Base-by-base conservation (phyloP, 2,113 vertebrate species). In the Carassius gibelio region DNA sequence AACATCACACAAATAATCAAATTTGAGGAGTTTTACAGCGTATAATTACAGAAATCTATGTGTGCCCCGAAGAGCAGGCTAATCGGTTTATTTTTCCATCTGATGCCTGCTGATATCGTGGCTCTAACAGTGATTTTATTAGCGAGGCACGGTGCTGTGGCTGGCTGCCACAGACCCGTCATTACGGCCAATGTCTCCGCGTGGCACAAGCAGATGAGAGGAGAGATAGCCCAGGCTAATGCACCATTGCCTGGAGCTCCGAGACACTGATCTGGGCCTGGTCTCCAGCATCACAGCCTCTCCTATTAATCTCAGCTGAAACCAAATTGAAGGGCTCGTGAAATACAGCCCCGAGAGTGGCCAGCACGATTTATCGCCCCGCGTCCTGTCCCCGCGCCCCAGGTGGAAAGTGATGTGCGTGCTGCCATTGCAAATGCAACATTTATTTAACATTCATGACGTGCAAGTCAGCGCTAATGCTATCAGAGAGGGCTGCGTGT, bases 101-200 rank as follows among this genome's bases (percentile, higher is more conserved):
- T 96, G 97, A 98, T 97, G 96, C 93, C 95, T 89, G 71, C 95
- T 95, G 97, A 97, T 97, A 97, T 96, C 90, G 92, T 94, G 93
- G 95, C 94, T 93, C 95, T 93, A 95, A 94, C 93, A 94, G 94
- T 96, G 97, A 98, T 98, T 97, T 96, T 96, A 99, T 98, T 97
- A 97, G 84, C 81, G 90, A 90, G 92, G 92, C 91, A 93, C 93
- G 93, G 89, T 94, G 92, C 92, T 93, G 95, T 94, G 85, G 80
- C 85, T 72, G 94, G 94, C 93, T 92, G 92, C 93, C 95, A 93
- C 89, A 92, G 94, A 93, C 89, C 92, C 94, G 94, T 94, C 95
- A 93, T 95, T 95, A 92, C 93, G 93, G 94, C 94, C 96, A 96
- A 96, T 95, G 95, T 94, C 96, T 93, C 94, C 61, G 64, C 14